Evolutionary conservation across 2,797 vertebrate species (phyloP).

Genomic region (Cirrhinus molitorella): DNA sequence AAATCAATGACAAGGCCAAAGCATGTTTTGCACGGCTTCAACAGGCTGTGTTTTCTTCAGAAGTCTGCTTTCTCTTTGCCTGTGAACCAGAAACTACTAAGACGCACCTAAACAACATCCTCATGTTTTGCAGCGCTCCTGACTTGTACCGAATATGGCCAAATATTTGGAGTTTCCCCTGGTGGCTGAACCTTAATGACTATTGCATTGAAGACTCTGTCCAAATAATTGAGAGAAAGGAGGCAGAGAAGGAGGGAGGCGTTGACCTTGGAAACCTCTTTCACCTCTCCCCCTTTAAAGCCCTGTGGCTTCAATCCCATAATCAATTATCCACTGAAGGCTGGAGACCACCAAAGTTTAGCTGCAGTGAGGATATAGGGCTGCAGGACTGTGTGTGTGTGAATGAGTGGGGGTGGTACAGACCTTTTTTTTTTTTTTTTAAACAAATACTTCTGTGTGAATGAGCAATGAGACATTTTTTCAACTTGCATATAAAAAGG

Average conservation of each 20-base stretch:
- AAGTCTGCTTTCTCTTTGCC: not conserved
- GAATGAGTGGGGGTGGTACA: conserved; percentile 16
- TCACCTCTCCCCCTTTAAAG: conserved; percentile 41
- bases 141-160: conserved; percentile 68
- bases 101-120: conserved; percentile 57
- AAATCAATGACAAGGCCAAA: not conserved
- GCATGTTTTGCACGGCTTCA: not conserved
- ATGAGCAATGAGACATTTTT: not conserved
- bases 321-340: conserved; percentile 84
- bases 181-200: conserved; percentile 78
- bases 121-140: conserved; percentile 72
- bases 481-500: not conserved
- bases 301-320: conserved; percentile 72
- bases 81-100: conserved; percentile 31
- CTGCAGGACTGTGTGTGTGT: conserved; percentile 57
- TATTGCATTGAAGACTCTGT: conserved; percentile 45
- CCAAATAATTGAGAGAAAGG: conserved; percentile 48
- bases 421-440: not conserved
- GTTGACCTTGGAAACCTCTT: conserved; percentile 79
- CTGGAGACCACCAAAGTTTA: conserved; percentile 83
- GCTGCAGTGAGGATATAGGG: conserved; percentile 72
- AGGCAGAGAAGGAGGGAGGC: conserved; percentile 65
- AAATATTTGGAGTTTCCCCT: conserved; percentile 77
- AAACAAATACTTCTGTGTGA: conserved; percentile 3
- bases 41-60: not conserved